Conservation (phyloP, 2,113 vertebrate species). For the Shinisaurus crocodilurus region DNA sequence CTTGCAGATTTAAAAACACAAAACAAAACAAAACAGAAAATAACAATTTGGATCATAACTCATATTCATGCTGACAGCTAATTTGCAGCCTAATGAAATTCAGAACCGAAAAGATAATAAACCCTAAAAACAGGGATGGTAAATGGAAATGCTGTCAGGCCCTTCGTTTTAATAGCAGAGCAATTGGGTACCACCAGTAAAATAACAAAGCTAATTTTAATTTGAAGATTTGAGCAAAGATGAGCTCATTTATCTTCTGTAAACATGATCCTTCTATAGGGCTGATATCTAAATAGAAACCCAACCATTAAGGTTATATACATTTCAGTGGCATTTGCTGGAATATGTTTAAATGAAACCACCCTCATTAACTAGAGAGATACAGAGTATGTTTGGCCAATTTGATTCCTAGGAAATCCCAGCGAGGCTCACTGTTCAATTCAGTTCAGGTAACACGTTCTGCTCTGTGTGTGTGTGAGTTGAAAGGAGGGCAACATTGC, state of each 20-base stretch:
- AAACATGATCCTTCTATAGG: constrained; percentile 44
- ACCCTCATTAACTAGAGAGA: constrained; percentile 28
- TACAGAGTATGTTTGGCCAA: constrained; percentile 20
- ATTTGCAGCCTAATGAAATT: constrained; percentile 77
- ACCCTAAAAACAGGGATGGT: constrained; percentile 70
- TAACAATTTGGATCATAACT: constrained; percentile 53
- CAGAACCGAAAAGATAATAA: constrained; percentile 77
- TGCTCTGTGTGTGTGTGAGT: neutral
- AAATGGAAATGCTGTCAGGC: constrained; percentile 76
- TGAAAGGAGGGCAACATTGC: constrained; percentile 3
- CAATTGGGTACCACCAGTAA: constrained; percentile 69
- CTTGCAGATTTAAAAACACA: constrained; percentile 16
- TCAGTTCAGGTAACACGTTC: constrained; percentile 34
- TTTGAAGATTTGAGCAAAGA: constrained; percentile 70
- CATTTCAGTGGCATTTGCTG: constrained; percentile 18
- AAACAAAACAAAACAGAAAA: neutral
- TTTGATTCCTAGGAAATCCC: constrained; percentile 35
- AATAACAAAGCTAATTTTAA: constrained; percentile 77
- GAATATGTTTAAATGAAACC: neutral
- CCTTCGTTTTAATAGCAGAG: constrained; percentile 72
- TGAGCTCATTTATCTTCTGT: constrained; percentile 55
- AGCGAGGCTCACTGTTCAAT: neutral
- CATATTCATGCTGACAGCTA: constrained; percentile 75
- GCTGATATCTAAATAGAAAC: constrained; percentile 64
- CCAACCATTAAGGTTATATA: constrained; percentile 30